Evolutionary conservation across 2,113 vertebrate species (phyloP).

Genomic region (Tichodroma muraria): DNA sequence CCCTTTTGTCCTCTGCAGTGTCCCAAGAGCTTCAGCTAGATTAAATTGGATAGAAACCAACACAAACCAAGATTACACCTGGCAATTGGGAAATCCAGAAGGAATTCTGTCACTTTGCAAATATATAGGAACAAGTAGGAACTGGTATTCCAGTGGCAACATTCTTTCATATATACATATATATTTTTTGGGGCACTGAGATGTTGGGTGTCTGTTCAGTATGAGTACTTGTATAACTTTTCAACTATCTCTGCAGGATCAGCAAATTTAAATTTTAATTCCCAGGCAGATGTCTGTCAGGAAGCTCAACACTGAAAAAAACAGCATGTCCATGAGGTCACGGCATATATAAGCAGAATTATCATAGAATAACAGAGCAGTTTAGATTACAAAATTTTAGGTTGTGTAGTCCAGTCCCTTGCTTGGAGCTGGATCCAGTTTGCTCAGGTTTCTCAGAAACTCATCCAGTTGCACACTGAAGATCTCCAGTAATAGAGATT

Average conservation of each 20-base stretch:
- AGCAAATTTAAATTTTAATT: not conserved
- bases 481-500: not conserved
- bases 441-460: not conserved
- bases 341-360: not conserved
- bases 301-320: not conserved
- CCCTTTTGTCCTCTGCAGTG: not conserved
- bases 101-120: not conserved
- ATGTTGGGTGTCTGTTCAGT: not conserved
- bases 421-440: not conserved
- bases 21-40: not conserved
- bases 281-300: not conserved
- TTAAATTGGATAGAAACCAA: conserved; percentile 11
- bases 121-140: not conserved
- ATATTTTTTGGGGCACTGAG: not conserved
- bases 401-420: not conserved
- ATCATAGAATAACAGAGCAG: not conserved
- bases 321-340: not conserved
- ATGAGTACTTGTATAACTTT: not conserved
- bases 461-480: not conserved
- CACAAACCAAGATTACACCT: conserved; percentile 6
- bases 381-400: not conserved
- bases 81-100: not conserved
- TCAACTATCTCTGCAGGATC: not conserved
- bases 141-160: not conserved
- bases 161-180: not conserved